These are phyloP conservation scores for Drosophila parthenogenetica DNA, from an alignment of 2,888 invertebrate genomes.

Conservation along the genomic window DNA sequence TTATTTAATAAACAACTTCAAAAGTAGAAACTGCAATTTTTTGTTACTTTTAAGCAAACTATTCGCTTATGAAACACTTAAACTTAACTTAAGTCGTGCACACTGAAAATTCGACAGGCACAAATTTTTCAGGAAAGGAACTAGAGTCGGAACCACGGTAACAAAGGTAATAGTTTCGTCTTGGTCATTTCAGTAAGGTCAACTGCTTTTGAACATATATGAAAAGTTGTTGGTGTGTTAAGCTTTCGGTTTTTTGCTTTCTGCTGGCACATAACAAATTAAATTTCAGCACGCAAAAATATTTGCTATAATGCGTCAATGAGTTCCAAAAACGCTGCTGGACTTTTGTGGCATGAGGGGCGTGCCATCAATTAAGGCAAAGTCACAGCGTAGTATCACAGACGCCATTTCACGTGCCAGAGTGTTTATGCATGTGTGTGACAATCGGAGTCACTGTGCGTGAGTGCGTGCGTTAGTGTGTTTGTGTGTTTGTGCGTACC, in stretches of 20 bases:
- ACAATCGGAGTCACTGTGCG: neutral
- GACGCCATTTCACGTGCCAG: constrained; percentile 10
- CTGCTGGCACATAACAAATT: constrained; percentile 63
- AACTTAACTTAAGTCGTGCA: no score
- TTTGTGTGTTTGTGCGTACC: constrained; percentile 30
- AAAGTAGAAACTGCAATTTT: no score
- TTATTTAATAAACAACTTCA: no score
- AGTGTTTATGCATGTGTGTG: neutral
- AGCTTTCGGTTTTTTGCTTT: constrained; percentile 5
- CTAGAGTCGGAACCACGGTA: neutral
- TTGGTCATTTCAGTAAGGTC: constrained; percentile 1
- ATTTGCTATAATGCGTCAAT: constrained; percentile 47
- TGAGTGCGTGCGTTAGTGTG: constrained; percentile 2
- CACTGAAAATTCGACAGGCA: no score
- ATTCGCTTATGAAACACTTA: no score
- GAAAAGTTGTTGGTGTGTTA: constrained; percentile 4
- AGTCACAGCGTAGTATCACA: constrained; percentile 30
- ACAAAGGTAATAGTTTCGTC: neutral
- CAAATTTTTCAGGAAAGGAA: neutral
- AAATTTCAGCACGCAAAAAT: constrained; percentile 68
- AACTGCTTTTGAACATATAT: constrained; percentile 36
- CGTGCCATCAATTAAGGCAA: constrained; percentile 56
- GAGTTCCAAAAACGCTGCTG: constrained; percentile 1
- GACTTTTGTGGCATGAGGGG: constrained; percentile 33
- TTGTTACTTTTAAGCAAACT: no score